phyloP scores from a whole-genome alignment of 92 coral and sea anemone genomes.

The Metridium senile region DNA sequence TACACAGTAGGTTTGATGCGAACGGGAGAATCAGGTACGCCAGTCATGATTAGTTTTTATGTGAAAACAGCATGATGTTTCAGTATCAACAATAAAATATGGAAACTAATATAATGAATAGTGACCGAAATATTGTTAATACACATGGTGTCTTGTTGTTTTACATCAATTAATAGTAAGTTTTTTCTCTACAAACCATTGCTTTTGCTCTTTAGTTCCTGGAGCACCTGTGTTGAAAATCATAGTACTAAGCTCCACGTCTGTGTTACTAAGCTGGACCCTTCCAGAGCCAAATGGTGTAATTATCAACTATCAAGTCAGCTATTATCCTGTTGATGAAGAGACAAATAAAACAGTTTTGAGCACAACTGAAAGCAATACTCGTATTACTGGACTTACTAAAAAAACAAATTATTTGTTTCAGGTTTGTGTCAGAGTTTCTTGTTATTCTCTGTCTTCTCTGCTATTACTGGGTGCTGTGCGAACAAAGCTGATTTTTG shows the following conservation, averaged over 20 bases:
- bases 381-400: constrained; percentile 31
- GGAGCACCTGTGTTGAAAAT: constrained; percentile 4
- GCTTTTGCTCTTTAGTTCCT: not conserved
- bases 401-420: constrained; percentile 20
- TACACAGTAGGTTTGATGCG: constrained; percentile 17
- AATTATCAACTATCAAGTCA: constrained; percentile 42
- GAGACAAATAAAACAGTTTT: constrained; percentile 12
- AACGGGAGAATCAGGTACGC: constrained; percentile 57
- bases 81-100: too few relatives aligned
- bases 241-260: constrained; percentile 1
- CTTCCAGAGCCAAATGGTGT: constrained; percentile 23
- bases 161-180: too few relatives aligned
- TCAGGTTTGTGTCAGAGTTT: constrained; percentile 7
- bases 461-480: too few relatives aligned
- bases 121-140: too few relatives aligned
- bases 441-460: too few relatives aligned
- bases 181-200: too few relatives aligned
- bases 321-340: constrained; percentile 27
- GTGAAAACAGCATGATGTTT: too few relatives aligned
- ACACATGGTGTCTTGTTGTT: too few relatives aligned
- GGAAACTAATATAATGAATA: too few relatives aligned
- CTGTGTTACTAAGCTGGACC: constrained; percentile 14
- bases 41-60: too few relatives aligned
- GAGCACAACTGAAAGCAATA: constrained; percentile 42
- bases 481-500: too few relatives aligned